Base-by-base conservation (phyloP, 1,140 invertebrate species). In the Phortica variegata region DNA sequence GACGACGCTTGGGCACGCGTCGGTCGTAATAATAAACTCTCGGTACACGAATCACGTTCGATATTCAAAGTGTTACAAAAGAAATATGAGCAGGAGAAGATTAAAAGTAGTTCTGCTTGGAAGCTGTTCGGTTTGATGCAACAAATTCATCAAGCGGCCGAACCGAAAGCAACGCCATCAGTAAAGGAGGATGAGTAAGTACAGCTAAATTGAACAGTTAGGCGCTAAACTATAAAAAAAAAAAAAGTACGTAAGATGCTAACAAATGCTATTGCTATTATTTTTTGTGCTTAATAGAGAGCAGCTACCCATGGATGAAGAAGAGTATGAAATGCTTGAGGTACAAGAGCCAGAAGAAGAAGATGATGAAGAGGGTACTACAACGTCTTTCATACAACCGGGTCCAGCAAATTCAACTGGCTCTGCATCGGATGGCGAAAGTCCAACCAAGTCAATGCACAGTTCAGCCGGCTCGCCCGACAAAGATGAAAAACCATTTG, bases 1-100 rank as follows among this genome's bases (percentile, higher is more conserved):
- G 71, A 74, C 23, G 71, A 74, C 10, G 71, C 71, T 8, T 74
- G 71, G 71, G 45, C 55, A 18, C 56, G 71, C 38, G 65, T 74
- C 13, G 71, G 71, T 0, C 62, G 62, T 12, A 62, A 72, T 6
- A 74, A 74, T 43, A 74, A 72, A 48, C 49, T 74, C 4, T 69
- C 71, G 29, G 65, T 72, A 29, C 72, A 72, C 34, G 72, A 75
- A 43, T 65, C 65, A 13, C 70, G 73, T 16, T 75, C 72, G 7
- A 75, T 75, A 42, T 75, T 75, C 12, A 74, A 69, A 13, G 72
- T 75, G 26, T 52, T 75, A 13, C 71, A 69, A 21, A 75, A 75
- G 40, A 75, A 75, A 56, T 75, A 71, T 20, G 65, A 75, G 9
- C 62, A 71, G 47, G 72, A 75, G 41, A 72, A 68, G 21, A 16